Evolutionary conservation across 2,797 vertebrate species (phyloP).

Genomic region (Ibycter americanus): DNA sequence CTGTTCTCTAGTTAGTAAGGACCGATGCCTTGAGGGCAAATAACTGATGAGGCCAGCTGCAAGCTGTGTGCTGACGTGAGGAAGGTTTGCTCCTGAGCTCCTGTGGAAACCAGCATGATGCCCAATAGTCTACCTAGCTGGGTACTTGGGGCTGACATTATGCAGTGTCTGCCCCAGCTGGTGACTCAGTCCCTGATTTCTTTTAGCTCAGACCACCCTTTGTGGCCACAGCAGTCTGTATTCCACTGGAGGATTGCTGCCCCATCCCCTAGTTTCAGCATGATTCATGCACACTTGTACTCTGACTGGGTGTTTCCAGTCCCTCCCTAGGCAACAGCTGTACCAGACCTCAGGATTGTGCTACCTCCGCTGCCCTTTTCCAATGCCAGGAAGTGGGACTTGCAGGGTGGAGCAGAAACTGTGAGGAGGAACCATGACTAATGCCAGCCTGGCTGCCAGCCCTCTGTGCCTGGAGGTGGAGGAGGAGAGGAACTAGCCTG

Average conservation of each 20-base stretch:
- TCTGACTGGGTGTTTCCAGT: conserved; percentile 20
- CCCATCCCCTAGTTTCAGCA: background rate
- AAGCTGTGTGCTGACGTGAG: background rate
- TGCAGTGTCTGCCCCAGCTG: fast-evolving
- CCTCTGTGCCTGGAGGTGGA: background rate
- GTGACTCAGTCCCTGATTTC: background rate
- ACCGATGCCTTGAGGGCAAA: background rate
- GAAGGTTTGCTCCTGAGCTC: background rate
- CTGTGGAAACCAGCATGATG: background rate
- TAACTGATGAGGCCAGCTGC: background rate
- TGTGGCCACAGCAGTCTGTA: background rate
- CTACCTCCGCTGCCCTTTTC: background rate
- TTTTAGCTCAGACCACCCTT: background rate
- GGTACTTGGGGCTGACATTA: background rate
- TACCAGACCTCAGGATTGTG: background rate
- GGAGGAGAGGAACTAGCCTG: background rate
- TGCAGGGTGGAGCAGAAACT: conserved; percentile 30
- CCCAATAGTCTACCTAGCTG: fast-evolving
- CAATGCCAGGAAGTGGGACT: conserved; percentile 27
- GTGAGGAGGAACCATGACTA: conserved; percentile 24
- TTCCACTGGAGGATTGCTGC: background rate
- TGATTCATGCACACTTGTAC: conserved; percentile 31
- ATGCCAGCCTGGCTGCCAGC: background rate
- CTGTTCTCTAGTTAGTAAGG: background rate
- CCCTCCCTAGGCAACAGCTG: background rate